Percentiles rank a stretch among this genome's conserved stretches.
Conservation (phyloP, 2,888 invertebrate species). For the Ceratothoa steindachneri region DNA sequence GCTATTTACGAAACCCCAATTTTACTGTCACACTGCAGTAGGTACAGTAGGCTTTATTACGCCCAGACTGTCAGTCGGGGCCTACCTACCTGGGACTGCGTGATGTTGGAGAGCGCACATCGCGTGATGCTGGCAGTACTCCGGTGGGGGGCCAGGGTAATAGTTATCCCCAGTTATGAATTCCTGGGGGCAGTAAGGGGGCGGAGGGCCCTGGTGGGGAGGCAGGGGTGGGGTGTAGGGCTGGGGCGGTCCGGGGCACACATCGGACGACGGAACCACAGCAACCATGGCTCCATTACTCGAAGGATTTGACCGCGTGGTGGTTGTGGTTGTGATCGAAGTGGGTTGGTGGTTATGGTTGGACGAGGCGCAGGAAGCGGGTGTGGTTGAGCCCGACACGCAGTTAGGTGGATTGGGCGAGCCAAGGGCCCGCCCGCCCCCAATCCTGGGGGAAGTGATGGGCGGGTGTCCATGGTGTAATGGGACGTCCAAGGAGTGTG, state of each 20-base stretch:
- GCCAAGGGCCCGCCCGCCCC: neutral
- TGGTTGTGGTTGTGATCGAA: constrained; percentile 9
- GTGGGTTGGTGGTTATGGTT: neutral
- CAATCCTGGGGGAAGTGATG: neutral
- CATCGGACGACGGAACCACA: neutral
- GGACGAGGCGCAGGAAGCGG: neutral
- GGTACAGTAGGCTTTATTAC: neutral
- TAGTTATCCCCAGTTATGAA: constrained; percentile 31
- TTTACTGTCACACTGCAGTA: neutral
- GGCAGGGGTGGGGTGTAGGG: constrained; percentile 21
- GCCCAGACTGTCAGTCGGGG: neutral
- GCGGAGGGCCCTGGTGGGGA: constrained; percentile 22
- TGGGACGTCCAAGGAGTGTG: neutral
- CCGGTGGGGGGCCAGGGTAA: constrained; percentile 27
- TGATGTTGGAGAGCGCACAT: neutral
- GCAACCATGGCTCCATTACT: neutral
- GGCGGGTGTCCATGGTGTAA: neutral
- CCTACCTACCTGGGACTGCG: neutral
- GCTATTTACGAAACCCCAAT: too few species aligned
- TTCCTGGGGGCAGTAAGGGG: constrained; percentile 34
- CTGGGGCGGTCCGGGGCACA: constrained; percentile 7
- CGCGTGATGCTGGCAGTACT: constrained; percentile 15
- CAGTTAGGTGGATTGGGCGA: neutral
- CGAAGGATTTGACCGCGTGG: neutral
- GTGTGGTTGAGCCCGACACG: neutral